phyloP scores from a whole-genome alignment of 37 sponge, comb jelly and placozoan species.

The Amphimedon queenslandica region DNA sequence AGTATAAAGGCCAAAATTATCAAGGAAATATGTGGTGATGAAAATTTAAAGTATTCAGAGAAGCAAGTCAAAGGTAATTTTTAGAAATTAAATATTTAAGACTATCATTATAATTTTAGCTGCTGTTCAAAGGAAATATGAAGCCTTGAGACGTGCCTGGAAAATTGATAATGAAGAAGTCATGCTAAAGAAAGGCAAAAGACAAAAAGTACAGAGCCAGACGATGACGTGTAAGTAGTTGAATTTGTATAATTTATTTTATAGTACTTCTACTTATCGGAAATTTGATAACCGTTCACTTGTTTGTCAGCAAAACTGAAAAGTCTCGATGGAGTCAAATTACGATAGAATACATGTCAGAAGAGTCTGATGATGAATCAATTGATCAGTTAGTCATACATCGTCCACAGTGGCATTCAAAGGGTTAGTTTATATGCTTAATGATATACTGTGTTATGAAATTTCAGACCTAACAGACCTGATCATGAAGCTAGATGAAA shows the following conservation, averaged over 20 bases:
- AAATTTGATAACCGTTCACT: constrained; percentile 15
- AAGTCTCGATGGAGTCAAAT: constrained; percentile 1
- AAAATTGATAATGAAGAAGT: constrained; percentile 6
- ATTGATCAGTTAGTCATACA: constrained; percentile 7
- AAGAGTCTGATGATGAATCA: constrained; percentile 24
- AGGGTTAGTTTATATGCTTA: background rate
- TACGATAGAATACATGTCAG: constrained; percentile 14
- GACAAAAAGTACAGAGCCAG: background rate
- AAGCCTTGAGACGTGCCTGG: constrained; percentile 18
- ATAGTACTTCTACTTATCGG: background rate
- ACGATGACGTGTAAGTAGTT: background rate
- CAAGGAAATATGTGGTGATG: background rate
- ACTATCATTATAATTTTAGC: background rate
- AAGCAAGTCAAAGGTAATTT: constrained; percentile 11
- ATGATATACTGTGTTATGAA: no score
- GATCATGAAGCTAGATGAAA: background rate
- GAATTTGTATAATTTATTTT: background rate
- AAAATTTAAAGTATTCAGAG: constrained; percentile 8
- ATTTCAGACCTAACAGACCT: background rate
- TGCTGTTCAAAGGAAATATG: constrained; percentile 26
- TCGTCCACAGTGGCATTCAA: background rate
- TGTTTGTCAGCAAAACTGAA: constrained; percentile 1
- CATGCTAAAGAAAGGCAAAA: background rate
- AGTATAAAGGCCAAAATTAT: background rate
- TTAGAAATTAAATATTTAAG: no score